A percentile compares a stretch with the other conserved stretches of the same genome.
These are phyloP conservation scores for Ophonus ardosiacus DNA, from an alignment of 2,888 invertebrate species.

Conservation along the genomic window DNA sequence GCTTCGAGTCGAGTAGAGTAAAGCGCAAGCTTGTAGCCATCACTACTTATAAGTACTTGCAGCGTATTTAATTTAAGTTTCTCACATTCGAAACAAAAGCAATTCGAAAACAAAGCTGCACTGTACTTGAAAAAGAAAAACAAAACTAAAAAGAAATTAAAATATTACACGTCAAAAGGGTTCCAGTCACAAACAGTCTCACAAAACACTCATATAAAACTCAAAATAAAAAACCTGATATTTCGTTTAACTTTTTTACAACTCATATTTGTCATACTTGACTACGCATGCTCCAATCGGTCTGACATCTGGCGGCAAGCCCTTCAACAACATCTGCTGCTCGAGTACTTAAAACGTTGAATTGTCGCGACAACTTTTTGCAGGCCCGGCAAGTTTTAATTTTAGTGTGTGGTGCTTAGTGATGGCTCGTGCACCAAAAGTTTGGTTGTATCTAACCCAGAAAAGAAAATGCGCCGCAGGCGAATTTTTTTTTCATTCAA, in stretches of 20 bases:
- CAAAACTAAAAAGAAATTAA: background rate
- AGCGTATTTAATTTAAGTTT: too few species aligned
- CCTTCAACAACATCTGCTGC: slow-evolving; percentile 29
- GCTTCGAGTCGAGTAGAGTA: too few species aligned
- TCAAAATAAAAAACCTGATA: slow-evolving; percentile 9
- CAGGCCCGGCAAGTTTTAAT: too few species aligned
- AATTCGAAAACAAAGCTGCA: slow-evolving; percentile 5
- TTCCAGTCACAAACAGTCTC: slow-evolving; percentile 5
- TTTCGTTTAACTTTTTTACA: slow-evolving; percentile 7
- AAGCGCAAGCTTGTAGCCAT: too few species aligned
- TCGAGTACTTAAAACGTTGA: slow-evolving; percentile 9
- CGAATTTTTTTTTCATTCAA: too few species aligned
- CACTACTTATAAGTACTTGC: too few species aligned
- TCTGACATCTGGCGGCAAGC: slow-evolving; percentile 16
- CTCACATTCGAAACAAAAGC: too few species aligned
- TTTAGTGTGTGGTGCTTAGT: too few species aligned
- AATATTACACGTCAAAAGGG: slow-evolving; percentile 18
- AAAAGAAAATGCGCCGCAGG: too few species aligned
- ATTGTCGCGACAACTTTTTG: slow-evolving; percentile 46
- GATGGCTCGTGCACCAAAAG: too few species aligned
- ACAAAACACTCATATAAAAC: background rate
- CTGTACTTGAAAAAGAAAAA: slow-evolving; percentile 2
- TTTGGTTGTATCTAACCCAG: too few species aligned
- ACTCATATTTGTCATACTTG: slow-evolving; percentile 38
- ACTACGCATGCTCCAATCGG: slow-evolving; percentile 16